Conservation (phyloP, 1,140 invertebrate species). For the Sinella curviseta region DNA sequence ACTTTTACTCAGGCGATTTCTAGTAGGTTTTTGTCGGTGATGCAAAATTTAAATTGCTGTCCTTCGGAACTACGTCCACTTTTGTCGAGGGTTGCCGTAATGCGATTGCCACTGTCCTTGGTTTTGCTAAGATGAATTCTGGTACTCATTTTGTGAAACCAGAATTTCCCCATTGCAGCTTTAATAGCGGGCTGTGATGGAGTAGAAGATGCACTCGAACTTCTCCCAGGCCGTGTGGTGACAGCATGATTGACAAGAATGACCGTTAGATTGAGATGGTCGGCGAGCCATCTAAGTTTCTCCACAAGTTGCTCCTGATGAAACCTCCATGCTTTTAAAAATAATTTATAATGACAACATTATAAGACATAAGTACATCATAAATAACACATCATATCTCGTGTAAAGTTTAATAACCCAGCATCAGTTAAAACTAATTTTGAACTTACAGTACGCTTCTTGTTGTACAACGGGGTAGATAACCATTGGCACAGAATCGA, state of each 20-base stretch:
- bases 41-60: not conserved
- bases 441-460: not conserved
- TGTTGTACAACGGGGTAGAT: slow-evolving; percentile 4
- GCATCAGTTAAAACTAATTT: not conserved
- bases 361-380: not conserved
- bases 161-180: not conserved
- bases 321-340: not conserved
- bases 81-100: not conserved
- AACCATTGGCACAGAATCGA: slow-evolving; percentile 16
- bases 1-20: too few species aligned
- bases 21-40: not conserved
- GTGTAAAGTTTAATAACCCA: not conserved
- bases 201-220: not conserved
- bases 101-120: too few species aligned
- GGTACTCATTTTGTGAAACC: not conserved
- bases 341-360: not conserved
- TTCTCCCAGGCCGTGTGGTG: not conserved
- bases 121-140: too few species aligned
- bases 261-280: not conserved
- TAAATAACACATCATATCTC: not conserved
- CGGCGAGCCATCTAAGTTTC: not conserved
- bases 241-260: not conserved
- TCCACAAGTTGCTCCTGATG: not conserved
- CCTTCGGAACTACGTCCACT: not conserved
- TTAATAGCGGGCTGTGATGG: not conserved